Evolutionary conservation across 1,140 invertebrate genomes (phyloP).

Genomic region (Frieseomelitta varia): DNA sequence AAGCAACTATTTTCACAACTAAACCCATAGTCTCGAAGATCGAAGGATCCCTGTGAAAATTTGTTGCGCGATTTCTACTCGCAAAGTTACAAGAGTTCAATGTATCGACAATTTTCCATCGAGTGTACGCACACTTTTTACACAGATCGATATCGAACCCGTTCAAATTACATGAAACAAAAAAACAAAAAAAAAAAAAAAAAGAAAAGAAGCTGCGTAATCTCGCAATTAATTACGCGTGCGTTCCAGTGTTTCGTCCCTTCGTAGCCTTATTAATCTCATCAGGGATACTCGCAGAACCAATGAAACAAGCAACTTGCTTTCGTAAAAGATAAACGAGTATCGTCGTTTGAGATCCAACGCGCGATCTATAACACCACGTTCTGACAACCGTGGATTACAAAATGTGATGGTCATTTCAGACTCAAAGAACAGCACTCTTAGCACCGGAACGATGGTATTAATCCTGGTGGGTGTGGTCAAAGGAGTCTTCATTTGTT

Average conservation of each 20-base stretch:
- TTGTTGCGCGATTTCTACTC: too few relatives aligned
- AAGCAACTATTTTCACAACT: too few relatives aligned
- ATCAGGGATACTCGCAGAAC: not conserved
- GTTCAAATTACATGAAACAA: not conserved
- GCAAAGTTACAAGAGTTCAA: too few relatives aligned
- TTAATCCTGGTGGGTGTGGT: conserved; percentile 95
- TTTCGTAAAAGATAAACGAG: not conserved
- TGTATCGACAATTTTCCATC: too few relatives aligned
- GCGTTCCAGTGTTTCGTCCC: not conserved
- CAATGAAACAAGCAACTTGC: not conserved
- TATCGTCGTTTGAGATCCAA: not conserved
- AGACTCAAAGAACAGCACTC: conserved; percentile 88
- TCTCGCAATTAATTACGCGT: too few relatives aligned
- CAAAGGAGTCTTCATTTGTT: conserved; percentile 95
- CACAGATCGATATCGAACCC: not conserved
- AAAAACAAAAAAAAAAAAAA: not conserved
- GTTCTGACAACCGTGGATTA: conserved; percentile 40
- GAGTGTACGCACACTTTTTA: not conserved
- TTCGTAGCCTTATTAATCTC: not conserved
- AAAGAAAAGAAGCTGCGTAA: not conserved
- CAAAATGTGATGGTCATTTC: conserved; percentile 77
- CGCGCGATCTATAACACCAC: not conserved
- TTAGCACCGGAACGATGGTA: conserved; percentile 94
- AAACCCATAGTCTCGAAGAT: too few relatives aligned
- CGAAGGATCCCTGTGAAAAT: too few relatives aligned